Base-by-base conservation (phyloP, 37 sponge, comb jelly and placozoan species). In the Beroe ovata region DNA sequence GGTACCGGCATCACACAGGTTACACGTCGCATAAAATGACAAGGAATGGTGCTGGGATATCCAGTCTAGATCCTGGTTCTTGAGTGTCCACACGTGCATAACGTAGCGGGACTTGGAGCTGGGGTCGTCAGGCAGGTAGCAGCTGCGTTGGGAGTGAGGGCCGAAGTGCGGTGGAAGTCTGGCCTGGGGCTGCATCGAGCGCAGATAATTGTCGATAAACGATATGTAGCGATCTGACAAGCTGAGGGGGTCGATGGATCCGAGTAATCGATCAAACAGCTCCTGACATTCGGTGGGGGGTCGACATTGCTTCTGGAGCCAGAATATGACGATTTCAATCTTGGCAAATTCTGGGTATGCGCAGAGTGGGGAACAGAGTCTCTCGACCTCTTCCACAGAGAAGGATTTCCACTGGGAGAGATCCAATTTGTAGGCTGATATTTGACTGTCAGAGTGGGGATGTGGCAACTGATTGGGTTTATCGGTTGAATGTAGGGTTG, bases 261-360 rank as follows among this genome's bases (percentile, higher is more conserved):
- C 84, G 54, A 23, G 8, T 25, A 77, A n/a, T 18, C 33, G 84
- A 39, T 42, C 54, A 11, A 77, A 22, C 28, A 77, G 28, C 16
- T 41, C 47, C 54, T 77, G 84, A n/a, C 23, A 39, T 23, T 42
- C 22, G 28, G 2, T 20, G 38, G 1, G 20, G 41, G 41, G 8
- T 14, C 20, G 42, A 20, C 25, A 42, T 1, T 54, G 21, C 54
- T 77, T 77, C 8, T 33, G n/a, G 26, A 77, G 54, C 84, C 84
- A 77, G 2, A 54, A 22, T 40, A 77, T 38, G 14, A 23, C 47
- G 20, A 77, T 35, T 36, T 77, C 84, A 18, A 77, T 30, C 25
- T 77, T 77, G 20, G 54, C 84, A 35, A 77, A 77, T 0, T 77
- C 84, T n/a, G 84, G 84, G 28, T 77, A 77, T 8, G 84, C 28